These are phyloP conservation scores for Biston betularia DNA, from an alignment of 2,888 invertebrate species.

Conservation along the genomic window DNA sequence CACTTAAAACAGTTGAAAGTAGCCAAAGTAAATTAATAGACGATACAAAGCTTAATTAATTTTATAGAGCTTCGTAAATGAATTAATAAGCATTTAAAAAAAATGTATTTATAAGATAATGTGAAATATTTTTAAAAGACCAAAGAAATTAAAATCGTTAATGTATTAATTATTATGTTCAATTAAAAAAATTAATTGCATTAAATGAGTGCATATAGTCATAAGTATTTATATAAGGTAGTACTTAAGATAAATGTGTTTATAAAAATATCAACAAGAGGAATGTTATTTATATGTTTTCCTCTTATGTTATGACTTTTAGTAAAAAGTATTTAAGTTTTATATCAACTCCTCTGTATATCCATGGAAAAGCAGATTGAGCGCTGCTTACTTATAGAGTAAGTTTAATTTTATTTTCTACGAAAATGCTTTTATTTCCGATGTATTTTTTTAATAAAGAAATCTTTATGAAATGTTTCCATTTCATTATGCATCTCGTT, in stretches of 20 bases:
- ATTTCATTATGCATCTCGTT: neutral
- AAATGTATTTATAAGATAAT: neutral
- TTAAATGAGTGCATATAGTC: neutral
- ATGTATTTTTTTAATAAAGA: neutral
- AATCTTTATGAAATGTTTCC: neutral
- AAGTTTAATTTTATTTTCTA: too few species aligned
- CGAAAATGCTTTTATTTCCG: neutral
- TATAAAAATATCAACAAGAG: neutral
- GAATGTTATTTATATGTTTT: neutral
- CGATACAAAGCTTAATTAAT: too few species aligned
- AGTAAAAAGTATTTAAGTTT: too few species aligned
- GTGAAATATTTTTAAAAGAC: slow-evolving; percentile 19
- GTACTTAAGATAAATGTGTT: neutral
- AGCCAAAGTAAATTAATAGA: too few species aligned
- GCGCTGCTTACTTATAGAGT: neutral
- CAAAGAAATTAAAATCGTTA: slow-evolving; percentile 12
- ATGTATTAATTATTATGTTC: neutral
- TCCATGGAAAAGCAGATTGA: neutral
- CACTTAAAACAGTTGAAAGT: too few species aligned
- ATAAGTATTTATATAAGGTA: neutral
- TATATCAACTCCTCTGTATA: too few species aligned
- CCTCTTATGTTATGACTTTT: neutral
- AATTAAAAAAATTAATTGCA: neutral
- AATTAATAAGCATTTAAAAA: too few species aligned
- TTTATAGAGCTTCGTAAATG: too few species aligned